Evolutionary conservation across 37 sponge, comb jelly and placozoan species (phyloP).

Genomic region (Agelas oroides): DNA sequence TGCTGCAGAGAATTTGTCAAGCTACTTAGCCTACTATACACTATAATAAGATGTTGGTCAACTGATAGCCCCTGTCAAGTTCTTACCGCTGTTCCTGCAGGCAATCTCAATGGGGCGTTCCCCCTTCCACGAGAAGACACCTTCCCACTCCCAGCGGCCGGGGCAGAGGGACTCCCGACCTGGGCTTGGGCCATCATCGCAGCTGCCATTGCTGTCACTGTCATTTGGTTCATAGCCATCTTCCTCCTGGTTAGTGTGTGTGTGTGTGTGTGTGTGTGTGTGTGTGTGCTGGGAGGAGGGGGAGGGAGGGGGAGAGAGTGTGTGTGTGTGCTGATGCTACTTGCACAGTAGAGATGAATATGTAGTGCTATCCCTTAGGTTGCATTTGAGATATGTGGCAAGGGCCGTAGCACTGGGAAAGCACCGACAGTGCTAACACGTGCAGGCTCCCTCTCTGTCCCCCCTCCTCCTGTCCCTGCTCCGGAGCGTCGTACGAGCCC

Average conservation of each 20-base stretch:
- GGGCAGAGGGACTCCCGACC: constrained; percentile 16
- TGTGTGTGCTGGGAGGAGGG: not conserved
- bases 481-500: not conserved
- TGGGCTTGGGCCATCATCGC: constrained; percentile 54
- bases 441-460: not conserved
- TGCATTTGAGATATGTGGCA: constrained; percentile 4
- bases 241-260: constrained; percentile 39
- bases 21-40: too few relatives aligned
- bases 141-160: constrained; percentile 31
- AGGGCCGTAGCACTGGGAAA: not conserved
- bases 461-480: not conserved
- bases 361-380: not conserved
- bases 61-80: too few relatives aligned
- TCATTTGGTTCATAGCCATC: constrained; percentile 54
- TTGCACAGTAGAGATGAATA: not conserved
- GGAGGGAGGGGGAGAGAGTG: not conserved
- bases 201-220: constrained; percentile 27
- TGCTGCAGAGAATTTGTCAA: too few relatives aligned
- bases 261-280: not conserved
- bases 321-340: not conserved
- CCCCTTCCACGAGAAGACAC: not conserved
- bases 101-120: too few relatives aligned
- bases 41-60: too few relatives aligned
- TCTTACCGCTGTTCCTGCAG: too few relatives aligned
- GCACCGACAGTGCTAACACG: not conserved